phyloP scores from a whole-genome alignment of 2,113 vertebrate genomes.

The Microcebus tavaratra region DNA sequence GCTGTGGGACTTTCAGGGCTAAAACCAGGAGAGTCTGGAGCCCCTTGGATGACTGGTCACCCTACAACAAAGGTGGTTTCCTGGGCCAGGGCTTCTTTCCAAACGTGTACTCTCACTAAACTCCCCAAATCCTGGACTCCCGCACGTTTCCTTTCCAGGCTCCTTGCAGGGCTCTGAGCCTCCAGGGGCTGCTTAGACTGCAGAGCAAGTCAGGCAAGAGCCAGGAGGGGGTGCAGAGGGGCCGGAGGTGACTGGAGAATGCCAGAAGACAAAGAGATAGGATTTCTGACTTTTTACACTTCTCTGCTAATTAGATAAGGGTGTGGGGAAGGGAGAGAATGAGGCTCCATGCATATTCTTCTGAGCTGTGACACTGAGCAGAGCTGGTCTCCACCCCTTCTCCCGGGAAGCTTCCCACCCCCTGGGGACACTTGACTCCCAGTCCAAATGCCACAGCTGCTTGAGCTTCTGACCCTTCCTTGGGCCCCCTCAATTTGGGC shows the following conservation, averaged over 20 bases:
- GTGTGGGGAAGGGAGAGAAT: not conserved
- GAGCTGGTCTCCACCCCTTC: conserved; percentile 40
- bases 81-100: not conserved
- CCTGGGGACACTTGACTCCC: conserved; percentile 29
- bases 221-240: not conserved
- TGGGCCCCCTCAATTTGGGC: not conserved
- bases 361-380: conserved; percentile 50
- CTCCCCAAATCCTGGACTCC: not conserved
- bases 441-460: conserved; percentile 55
- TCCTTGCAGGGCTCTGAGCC: not conserved
- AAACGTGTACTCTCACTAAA: not conserved
- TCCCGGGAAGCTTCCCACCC: not conserved
- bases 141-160: not conserved
- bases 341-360: conserved; percentile 52
- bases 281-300: conserved; percentile 70
- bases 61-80: not conserved
- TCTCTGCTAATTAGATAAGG: conserved; percentile 72
- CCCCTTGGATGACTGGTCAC: not conserved
- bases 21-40: not conserved
- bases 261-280: conserved; percentile 23
- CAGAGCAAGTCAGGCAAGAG: not conserved
- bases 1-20: not conserved
- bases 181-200: not conserved
- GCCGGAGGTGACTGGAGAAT: conserved; percentile 28
- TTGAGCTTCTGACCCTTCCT: not conserved